Percentiles rank a stretch among this genome's conserved stretches.
These are phyloP conservation scores for Diploptera punctata DNA, from an alignment of 2,888 invertebrate species.

Conservation along the genomic window DNA sequence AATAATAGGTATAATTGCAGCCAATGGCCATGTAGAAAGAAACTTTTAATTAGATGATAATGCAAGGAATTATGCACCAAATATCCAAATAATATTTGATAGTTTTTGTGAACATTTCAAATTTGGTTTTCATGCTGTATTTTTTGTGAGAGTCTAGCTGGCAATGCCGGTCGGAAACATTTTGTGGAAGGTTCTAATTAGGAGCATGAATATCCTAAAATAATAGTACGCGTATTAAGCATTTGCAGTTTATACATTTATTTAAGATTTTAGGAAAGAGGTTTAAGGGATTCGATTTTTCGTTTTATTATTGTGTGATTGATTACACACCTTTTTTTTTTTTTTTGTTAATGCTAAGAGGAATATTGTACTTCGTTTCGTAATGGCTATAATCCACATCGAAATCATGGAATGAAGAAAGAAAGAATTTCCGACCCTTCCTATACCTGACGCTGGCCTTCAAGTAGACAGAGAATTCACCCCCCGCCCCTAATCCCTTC, in stretches of 20 bases:
- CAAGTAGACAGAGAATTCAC: too few species aligned
- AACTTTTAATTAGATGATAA: neutral
- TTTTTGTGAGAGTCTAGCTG: neutral
- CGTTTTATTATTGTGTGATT: too few species aligned
- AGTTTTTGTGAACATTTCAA: neutral
- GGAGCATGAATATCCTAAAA: neutral
- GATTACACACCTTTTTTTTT: neutral
- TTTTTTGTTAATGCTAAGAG: neutral
- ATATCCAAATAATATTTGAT: neutral
- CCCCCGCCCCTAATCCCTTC: too few species aligned
- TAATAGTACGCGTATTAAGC: neutral
- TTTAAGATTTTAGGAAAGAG: neutral
- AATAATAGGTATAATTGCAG: too few species aligned
- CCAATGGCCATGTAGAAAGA: too few species aligned
- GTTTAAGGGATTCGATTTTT: too few species aligned
- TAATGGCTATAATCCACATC: too few species aligned
- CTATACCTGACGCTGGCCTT: too few species aligned
- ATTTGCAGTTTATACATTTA: neutral
- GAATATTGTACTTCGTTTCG: neutral
- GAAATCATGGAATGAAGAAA: too few species aligned
- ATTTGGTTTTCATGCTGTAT: neutral
- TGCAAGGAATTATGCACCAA: neutral
- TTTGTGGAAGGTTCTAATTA: neutral
- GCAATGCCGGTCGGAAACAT: neutral
- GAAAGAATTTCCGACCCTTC: too few species aligned